Base-by-base conservation (phyloP, 2,888 invertebrate species). In the Cephonodes hylas region DNA sequence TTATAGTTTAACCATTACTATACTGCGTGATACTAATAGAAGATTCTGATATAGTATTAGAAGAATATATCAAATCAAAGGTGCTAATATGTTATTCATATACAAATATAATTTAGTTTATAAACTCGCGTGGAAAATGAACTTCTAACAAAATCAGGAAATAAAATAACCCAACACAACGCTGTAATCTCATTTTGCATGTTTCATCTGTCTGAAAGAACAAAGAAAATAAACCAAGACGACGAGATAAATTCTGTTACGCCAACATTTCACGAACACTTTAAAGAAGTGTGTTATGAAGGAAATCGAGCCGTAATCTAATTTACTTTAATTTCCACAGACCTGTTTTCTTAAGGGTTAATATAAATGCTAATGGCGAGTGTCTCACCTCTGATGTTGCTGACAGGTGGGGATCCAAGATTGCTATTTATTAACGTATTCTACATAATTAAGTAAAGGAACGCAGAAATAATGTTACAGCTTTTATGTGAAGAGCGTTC, bases 311-410 rank as follows among this genome's bases (percentile, higher is more conserved):
- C 60, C 75, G 66, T 84, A 80, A 85, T 79, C 69, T 81, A 77
- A 85, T 85, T 81, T 81, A 78, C 68, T 78, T 79, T 80, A 81
- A 84, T 81, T 80, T 80, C 70, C 72, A 70, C 74, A 75, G 83
- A 83, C 78, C 77, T 83, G 81, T 83, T 84, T 81, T 81, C 82
- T 83, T 81, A 84, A 80, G 80, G 82, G 84, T 84, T 88, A 85
- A 89, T 88, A 88, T 89, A 88, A 87, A 89, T 89, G 89, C 87
- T 83, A 88, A 88, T 89, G 68, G 74, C 69, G 63, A 62, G 72
- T 75, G 73, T 74, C 73, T 75, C 70, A 72, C 68, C 73, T 71
- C 65, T 61, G 58, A 62, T 27, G 61, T 64, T 63, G 31, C 34
- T 45, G 63, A 61, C 66, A 61, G 62, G 27, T 34, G 31, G 31